These are phyloP conservation scores for Sycophila texana DNA, from an alignment of 2,888 invertebrate genomes.

Conservation along the genomic window DNA sequence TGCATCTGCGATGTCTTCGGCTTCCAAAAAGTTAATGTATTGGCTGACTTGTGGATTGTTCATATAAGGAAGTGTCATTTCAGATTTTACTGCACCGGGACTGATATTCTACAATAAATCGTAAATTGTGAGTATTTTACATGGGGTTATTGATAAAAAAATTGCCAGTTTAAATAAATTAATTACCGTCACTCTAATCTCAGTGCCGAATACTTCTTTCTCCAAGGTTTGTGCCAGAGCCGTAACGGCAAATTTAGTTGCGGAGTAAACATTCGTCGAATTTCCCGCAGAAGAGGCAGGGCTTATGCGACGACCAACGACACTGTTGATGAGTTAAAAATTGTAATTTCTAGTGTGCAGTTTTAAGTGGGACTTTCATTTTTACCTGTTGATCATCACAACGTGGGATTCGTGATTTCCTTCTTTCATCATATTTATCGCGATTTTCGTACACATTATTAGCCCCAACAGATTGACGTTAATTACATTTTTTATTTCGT, in stretches of 20 bases:
- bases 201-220: conserved; percentile 75
- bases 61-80: conserved; percentile 64
- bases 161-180: background rate
- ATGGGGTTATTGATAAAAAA: too few species aligned
- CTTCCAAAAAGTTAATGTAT: conserved; percentile 60
- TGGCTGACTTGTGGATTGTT: conserved; percentile 58
- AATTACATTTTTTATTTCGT: conserved; percentile 50
- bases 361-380: background rate
- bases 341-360: background rate
- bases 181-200: conserved; percentile 57
- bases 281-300: conserved; percentile 66
- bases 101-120: conserved; percentile 78
- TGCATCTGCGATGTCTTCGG: conserved; percentile 73
- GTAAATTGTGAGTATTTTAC: too few species aligned
- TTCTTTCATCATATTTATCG: conserved; percentile 63
- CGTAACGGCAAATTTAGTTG: conserved; percentile 79
- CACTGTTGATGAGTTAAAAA: conserved; percentile 58
- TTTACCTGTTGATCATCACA: conserved; percentile 64
- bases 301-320: conserved; percentile 75
- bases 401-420: conserved; percentile 62
- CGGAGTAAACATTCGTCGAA: conserved; percentile 77
- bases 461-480: conserved; percentile 61
- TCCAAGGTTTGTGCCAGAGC: conserved; percentile 78
- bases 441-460: conserved; percentile 63
- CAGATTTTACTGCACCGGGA: conserved; percentile 80